Percentiles rank a stretch among this genome's conserved stretches.
phyloP scores from a whole-genome alignment of 2,888 invertebrate genomes.

The Heliconius ismenius region DNA sequence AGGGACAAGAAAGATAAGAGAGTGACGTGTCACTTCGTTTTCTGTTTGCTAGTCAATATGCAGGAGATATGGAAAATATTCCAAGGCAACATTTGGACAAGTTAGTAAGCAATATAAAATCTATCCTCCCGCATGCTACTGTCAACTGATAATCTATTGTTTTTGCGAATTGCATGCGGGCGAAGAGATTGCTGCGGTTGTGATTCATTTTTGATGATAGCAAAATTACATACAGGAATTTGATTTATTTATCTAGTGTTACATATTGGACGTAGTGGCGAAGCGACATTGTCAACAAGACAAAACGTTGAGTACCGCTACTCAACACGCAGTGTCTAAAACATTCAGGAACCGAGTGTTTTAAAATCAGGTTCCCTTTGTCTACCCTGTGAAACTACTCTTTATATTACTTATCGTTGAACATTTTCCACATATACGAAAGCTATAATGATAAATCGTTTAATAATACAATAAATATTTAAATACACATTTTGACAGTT shows the following conservation, averaged over 20 bases:
- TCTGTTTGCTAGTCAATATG: neutral
- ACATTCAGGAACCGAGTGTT: no score
- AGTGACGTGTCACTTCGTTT: neutral
- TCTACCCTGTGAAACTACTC: no score
- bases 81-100: conserved; percentile 20
- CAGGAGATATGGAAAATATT: neutral
- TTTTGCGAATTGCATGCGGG: conserved; percentile 25
- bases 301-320: no score
- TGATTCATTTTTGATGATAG: conserved; percentile 10
- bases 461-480: conserved; percentile 32
- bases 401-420: no score
- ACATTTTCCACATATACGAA: conserved; percentile 1
- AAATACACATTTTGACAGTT: conserved; percentile 32
- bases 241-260: neutral
- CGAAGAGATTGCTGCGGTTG: conserved; percentile 26
- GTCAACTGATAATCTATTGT: conserved; percentile 16
- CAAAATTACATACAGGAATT: neutral
- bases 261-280: neutral
- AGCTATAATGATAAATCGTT: conserved; percentile 23
- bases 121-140: conserved; percentile 12
- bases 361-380: no score
- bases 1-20: neutral
- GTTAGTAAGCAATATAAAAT: neutral
- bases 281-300: neutral
- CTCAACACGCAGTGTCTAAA: no score